These are phyloP conservation scores for Hermaeophaga mercurialis DNA, from an alignment of 2,888 invertebrate species.

Conservation along the genomic window DNA sequence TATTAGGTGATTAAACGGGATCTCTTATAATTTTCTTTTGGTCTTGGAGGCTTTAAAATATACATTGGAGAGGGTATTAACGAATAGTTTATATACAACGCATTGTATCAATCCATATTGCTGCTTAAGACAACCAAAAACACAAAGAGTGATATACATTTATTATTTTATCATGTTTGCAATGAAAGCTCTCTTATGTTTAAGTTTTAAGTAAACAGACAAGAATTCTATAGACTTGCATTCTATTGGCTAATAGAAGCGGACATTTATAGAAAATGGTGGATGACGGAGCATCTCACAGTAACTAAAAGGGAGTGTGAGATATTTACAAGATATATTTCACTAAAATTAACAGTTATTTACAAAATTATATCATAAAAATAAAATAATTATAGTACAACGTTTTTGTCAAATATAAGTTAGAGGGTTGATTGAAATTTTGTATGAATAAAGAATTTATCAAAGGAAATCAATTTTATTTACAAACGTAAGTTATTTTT, in stretches of 20 bases:
- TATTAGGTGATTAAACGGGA: no score
- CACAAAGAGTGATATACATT: constrained; percentile 50
- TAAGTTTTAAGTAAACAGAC: constrained; percentile 44
- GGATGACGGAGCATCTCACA: constrained; percentile 24
- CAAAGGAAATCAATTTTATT: no score
- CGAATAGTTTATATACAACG: constrained; percentile 35
- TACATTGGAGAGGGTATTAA: no score
- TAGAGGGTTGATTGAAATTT: no score
- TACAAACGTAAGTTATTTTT: no score
- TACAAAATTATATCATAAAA: no score
- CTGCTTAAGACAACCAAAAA: constrained; percentile 51
- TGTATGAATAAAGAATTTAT: no score
- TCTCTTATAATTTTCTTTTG: no score
- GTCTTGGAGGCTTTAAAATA: no score
- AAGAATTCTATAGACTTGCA: constrained; percentile 52
- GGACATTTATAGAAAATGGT: constrained; percentile 53
- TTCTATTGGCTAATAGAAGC: constrained; percentile 54
- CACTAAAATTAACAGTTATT: constrained; percentile 10
- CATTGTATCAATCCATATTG: constrained; percentile 58
- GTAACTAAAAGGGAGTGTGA: constrained; percentile 22
- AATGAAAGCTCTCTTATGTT: constrained; percentile 48
- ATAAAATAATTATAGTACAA: no score
- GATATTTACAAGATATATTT: constrained; percentile 8
- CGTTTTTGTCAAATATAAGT: no score
- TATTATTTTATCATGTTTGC: constrained; percentile 44